These are phyloP conservation scores for Lordiphosa andalusiaca DNA, from an alignment of 2,888 invertebrate genomes.

Conservation along the genomic window DNA sequence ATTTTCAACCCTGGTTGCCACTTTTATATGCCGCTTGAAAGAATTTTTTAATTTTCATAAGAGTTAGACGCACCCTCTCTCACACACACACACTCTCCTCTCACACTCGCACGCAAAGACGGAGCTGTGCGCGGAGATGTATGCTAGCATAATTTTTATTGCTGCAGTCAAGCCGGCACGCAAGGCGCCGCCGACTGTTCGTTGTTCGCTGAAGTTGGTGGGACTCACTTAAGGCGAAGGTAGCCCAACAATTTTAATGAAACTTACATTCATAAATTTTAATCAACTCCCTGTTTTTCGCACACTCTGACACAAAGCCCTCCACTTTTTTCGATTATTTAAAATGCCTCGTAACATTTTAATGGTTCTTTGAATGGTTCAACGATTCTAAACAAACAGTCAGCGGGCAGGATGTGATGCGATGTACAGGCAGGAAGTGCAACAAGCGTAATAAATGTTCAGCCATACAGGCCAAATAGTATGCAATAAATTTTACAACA, in stretches of 20 bases:
- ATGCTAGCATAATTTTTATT: conserved; percentile 68
- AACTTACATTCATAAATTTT: conserved; percentile 55
- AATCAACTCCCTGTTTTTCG: conserved; percentile 50
- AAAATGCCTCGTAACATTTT: conserved; percentile 52
- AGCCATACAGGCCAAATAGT: conserved; percentile 62
- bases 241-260: conserved; percentile 55
- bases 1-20: conserved; percentile 7
- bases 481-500: conserved; percentile 76
- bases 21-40: conserved; percentile 47
- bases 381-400: conserved; percentile 40
- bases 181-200: conserved; percentile 29
- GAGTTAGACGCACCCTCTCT: conserved; percentile 37
- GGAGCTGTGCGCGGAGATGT: conserved; percentile 38
- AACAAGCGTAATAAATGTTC: conserved; percentile 75
- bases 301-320: background rate
- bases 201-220: conserved; percentile 9
- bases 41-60: conserved; percentile 75
- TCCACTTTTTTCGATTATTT: conserved; percentile 40
- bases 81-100: background rate
- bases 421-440: conserved; percentile 53
- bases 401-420: conserved; percentile 2
- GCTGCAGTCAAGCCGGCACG: conserved; percentile 33
- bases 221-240: conserved; percentile 61
- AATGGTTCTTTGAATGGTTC: conserved; percentile 71
- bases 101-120: conserved; percentile 8